Evolutionary conservation across 2,888 invertebrate genomes (phyloP).

Genomic region (Eremobia ochroleuca): DNA sequence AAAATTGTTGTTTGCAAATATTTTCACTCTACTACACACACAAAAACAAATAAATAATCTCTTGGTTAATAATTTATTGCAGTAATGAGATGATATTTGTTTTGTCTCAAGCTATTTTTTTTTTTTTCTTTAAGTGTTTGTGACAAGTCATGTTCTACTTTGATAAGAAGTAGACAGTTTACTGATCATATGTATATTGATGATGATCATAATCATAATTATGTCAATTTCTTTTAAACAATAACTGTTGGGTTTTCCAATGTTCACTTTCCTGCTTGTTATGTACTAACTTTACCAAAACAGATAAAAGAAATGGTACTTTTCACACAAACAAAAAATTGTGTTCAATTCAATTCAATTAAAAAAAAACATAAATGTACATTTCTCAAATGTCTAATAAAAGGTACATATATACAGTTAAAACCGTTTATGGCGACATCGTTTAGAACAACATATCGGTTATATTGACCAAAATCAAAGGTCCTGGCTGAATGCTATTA

Average conservation of each 20-base stretch:
- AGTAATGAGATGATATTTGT: slow-evolving; percentile 10
- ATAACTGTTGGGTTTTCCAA: not conserved
- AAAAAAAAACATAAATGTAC: too few relatives aligned
- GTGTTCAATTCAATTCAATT: too few relatives aligned
- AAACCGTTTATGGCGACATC: too few relatives aligned
- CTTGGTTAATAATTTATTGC: not conserved
- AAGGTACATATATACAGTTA: too few relatives aligned
- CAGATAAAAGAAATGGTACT: not conserved
- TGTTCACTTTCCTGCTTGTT: not conserved
- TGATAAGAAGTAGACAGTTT: slow-evolving; percentile 4
- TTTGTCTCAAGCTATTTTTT: slow-evolving; percentile 1
- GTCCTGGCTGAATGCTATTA: too few relatives aligned
- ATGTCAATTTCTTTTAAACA: not conserved
- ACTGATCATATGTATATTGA: slow-evolving; percentile 9
- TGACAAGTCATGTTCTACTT: slow-evolving; percentile 6
- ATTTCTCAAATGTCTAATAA: not conserved
- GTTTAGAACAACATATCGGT: too few relatives aligned
- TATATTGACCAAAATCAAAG: too few relatives aligned
- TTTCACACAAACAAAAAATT: too few relatives aligned
- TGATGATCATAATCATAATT: too few relatives aligned
- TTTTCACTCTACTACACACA: not conserved
- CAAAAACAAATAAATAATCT: not conserved
- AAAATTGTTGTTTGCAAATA: not conserved
- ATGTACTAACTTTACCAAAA: not conserved
- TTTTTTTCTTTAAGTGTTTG: slow-evolving; percentile 9